These are phyloP conservation scores for Cephus spinipes DNA, from an alignment of 2,888 invertebrate species.

Conservation along the genomic window DNA sequence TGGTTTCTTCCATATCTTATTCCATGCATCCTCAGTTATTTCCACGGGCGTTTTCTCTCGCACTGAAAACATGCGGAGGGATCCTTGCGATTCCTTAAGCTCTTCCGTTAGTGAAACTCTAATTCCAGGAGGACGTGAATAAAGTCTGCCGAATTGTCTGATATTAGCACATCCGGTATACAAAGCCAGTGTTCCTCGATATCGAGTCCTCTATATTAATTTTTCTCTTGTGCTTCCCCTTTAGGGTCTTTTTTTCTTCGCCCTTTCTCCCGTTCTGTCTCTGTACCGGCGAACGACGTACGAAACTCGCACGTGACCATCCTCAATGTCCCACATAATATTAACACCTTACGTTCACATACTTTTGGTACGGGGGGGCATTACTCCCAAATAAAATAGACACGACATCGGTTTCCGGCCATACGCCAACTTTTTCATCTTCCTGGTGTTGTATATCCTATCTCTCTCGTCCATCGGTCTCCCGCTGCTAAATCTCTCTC, in stretches of 20 bases:
- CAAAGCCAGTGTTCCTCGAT: background rate
- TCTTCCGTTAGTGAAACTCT: background rate
- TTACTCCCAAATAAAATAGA: background rate
- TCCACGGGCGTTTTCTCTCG: background rate
- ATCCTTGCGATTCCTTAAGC: background rate
- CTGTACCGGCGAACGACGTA: background rate
- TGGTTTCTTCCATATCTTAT: background rate
- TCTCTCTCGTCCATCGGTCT: slow-evolving; percentile 13
- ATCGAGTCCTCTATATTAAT: background rate
- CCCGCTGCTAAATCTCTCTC: slow-evolving; percentile 7
- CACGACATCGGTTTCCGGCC: background rate
- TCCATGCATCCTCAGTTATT: no score
- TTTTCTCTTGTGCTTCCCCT: slow-evolving; percentile 1
- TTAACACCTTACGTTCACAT: background rate
- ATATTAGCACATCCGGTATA: background rate
- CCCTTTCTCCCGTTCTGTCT: background rate
- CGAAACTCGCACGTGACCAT: background rate
- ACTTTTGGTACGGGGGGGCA: background rate
- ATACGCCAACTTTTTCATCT: background rate
- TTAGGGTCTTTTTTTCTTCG: background rate
- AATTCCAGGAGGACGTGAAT: background rate
- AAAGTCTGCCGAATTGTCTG: background rate
- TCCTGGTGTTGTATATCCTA: no score
- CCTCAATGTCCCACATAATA: background rate
- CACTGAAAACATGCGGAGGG: background rate